A percentile compares a stretch with the other conserved stretches of the same genome.
Evolutionary conservation across 2,797 vertebrate species (phyloP).

Genomic region (Gymnopithys bicolor): DNA sequence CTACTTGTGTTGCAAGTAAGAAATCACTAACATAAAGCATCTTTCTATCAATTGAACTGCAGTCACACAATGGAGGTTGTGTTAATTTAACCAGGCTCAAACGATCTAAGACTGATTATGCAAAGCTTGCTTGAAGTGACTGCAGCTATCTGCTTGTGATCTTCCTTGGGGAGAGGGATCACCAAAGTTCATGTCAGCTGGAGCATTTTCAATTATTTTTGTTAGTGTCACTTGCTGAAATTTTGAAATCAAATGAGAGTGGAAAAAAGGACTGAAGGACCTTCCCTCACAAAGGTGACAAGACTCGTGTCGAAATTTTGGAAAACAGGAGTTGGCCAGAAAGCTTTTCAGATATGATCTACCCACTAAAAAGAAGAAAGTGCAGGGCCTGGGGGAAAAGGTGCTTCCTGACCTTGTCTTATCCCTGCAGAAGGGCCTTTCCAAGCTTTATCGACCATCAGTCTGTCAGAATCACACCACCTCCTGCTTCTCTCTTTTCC

Average conservation of each 20-base stretch:
- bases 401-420: fast-evolving
- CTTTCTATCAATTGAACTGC: not conserved
- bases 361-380: not conserved
- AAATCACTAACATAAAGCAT: not conserved
- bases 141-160: not conserved
- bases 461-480: fast-evolving
- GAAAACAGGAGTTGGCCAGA: not conserved
- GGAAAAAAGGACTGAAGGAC: not conserved
- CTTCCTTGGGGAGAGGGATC: not conserved
- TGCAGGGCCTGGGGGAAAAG: not conserved
- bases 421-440: not conserved
- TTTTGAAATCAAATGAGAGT: not conserved
- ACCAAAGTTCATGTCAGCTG: not conserved
- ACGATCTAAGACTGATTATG: not conserved
- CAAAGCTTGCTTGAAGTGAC: not conserved
- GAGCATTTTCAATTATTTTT: not conserved
- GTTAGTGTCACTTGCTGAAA: not conserved
- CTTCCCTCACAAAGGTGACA: fast-evolving
- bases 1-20: not conserved
- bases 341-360: not conserved
- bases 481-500: not conserved
- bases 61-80: not conserved
- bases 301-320: not conserved
- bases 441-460: fast-evolving
- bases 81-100: not conserved